These are phyloP conservation scores for Paelopatides confundens DNA, from an alignment of 53 echinoderm and acorn worm species.

Conservation along the genomic window DNA sequence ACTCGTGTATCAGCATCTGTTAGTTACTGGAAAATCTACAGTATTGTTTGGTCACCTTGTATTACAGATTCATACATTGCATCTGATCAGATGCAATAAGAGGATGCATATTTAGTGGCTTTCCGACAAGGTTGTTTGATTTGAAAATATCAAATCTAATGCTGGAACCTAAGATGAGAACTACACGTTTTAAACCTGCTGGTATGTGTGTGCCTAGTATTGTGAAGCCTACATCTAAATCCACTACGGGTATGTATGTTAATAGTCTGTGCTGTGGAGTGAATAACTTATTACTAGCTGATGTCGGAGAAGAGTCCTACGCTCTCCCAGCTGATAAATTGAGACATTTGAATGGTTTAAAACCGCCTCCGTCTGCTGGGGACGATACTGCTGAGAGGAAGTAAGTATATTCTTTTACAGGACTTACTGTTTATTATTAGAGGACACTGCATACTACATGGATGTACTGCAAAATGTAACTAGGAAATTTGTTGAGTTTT, in stretches of 20 bases:
- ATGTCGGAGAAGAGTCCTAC: not conserved
- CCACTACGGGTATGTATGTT: not conserved
- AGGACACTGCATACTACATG: too few relatives aligned
- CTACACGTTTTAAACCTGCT: not conserved
- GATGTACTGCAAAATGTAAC: too few relatives aligned
- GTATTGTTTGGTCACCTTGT: too few relatives aligned
- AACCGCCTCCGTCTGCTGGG: not conserved
- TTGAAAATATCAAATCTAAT: not conserved
- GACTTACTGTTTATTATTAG: too few relatives aligned
- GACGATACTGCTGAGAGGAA: not conserved
- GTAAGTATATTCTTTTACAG: not conserved
- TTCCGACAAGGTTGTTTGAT: too few relatives aligned
- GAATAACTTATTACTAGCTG: not conserved
- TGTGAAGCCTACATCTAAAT: not conserved
- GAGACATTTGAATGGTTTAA: not conserved
- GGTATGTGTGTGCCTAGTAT: not conserved
- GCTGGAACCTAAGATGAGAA: not conserved
- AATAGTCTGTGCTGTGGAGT: slow-evolving; percentile 12
- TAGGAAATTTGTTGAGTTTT: too few relatives aligned
- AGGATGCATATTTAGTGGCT: too few relatives aligned
- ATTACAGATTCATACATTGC: too few relatives aligned
- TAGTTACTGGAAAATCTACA: too few relatives aligned
- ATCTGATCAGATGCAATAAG: too few relatives aligned
- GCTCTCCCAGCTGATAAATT: not conserved
- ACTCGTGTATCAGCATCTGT: too few relatives aligned